Evolutionary conservation across 2,797 vertebrate genomes (phyloP).

Genomic region (Typhlichthys subterraneus): DNA sequence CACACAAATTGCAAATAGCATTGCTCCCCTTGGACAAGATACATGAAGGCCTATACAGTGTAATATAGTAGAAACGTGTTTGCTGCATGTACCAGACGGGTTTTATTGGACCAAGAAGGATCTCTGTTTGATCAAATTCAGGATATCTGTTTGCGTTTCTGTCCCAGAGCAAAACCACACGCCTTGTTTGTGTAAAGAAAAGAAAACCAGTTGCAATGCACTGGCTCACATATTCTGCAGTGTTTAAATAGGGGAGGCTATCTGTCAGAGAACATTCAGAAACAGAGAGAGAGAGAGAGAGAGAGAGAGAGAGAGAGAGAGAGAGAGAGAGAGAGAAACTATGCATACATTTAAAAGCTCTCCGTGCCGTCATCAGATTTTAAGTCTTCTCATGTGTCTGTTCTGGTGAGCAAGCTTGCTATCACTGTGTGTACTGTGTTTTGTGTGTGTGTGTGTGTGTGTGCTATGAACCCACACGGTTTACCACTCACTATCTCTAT

Average conservation of each 20-base stretch:
- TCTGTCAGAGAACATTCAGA: constrained; percentile 16
- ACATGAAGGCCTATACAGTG: not conserved
- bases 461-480: constrained; percentile 52
- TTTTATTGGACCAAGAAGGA: too few species aligned
- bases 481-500: constrained; percentile 41
- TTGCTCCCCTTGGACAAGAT: constrained; percentile 32
- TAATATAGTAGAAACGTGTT: too few species aligned
- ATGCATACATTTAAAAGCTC: constrained; percentile 64
- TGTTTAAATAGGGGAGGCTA: not conserved
- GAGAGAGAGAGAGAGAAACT: constrained; percentile 55
- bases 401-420: constrained; percentile 61
- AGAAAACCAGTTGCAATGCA: too few species aligned
- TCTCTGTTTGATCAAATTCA: too few species aligned
- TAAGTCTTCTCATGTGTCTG: constrained; percentile 65
- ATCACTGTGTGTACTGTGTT: not conserved
- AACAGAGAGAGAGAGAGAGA: constrained; percentile 9
- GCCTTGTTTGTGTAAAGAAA: too few species aligned
- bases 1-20: constrained; percentile 65
- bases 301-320: constrained; percentile 13
- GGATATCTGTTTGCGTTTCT: too few species aligned
- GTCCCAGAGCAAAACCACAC: too few species aligned
- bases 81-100: too few species aligned
- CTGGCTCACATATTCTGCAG: too few species aligned
- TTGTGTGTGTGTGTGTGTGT: constrained; percentile 22
- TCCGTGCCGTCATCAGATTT: constrained; percentile 71